Conservation (phyloP, 2,113 vertebrate species). For the Phaethornis superciliosus region DNA sequence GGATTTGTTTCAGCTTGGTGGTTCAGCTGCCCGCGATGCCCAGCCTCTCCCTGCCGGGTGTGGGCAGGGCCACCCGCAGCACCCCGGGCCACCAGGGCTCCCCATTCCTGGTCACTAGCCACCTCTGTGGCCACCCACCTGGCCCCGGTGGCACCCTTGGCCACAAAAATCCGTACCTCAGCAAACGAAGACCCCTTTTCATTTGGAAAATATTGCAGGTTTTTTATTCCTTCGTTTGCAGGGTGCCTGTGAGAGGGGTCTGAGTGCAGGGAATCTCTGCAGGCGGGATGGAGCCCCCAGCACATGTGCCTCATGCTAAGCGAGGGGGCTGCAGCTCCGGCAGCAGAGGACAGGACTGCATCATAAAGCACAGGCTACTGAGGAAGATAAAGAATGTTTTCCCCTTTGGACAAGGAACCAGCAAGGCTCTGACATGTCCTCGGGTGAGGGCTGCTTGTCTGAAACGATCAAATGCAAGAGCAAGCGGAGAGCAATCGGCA, state of each 20-base stretch:
- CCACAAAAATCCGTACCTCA: rapidly evolving
- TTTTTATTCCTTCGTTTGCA: neutral
- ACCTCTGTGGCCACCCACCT: neutral
- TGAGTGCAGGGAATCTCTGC: rapidly evolving
- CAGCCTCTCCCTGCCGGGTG: neutral
- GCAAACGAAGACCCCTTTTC: neutral
- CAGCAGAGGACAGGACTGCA: neutral
- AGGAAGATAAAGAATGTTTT: constrained; percentile 46
- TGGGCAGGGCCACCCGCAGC: neutral
- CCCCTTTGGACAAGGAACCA: constrained; percentile 46
- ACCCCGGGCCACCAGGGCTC: too few species aligned
- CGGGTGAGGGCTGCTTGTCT: constrained; percentile 72
- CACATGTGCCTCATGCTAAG: rapidly evolving
- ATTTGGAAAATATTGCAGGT: neutral
- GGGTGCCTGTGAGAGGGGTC: rapidly evolving
- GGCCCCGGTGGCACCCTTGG: neutral
- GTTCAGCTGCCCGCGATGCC: neutral
- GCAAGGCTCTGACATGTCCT: constrained; percentile 65
- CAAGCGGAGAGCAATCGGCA: constrained; percentile 18
- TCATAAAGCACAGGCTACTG: constrained; percentile 13
- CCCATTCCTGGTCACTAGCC: neutral
- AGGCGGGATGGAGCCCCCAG: neutral
- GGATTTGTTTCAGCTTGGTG: neutral
- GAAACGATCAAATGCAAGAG: constrained; percentile 51
- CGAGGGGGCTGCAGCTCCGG: neutral